phyloP scores from a whole-genome alignment of 2,888 invertebrate genomes.

The Drosophila aldrichi region DNA sequence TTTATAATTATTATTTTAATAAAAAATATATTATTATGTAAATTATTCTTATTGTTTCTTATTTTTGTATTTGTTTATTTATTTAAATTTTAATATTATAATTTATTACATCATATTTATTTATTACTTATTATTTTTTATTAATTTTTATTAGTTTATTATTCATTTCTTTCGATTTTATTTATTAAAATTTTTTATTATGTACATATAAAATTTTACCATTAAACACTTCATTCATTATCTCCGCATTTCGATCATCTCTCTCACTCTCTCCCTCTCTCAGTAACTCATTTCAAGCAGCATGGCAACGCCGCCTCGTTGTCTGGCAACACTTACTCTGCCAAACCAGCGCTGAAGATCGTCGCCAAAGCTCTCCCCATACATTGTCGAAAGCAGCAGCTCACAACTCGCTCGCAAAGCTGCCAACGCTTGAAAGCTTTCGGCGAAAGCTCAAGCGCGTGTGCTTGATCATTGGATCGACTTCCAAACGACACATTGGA shows the following conservation, averaged over 20 bases:
- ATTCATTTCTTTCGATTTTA: too few relatives aligned
- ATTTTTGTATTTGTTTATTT: too few relatives aligned
- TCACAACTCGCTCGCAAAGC: slow-evolving; percentile 51
- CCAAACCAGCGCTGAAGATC: slow-evolving; percentile 26
- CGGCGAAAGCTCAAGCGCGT: slow-evolving; percentile 49
- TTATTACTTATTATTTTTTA: too few relatives aligned
- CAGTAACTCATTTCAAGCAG: neutral
- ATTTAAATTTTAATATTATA: too few relatives aligned
- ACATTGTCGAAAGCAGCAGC: slow-evolving; percentile 47
- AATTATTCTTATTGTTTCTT: too few relatives aligned
- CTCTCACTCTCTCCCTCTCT: neutral
- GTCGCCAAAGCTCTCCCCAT: slow-evolving; percentile 28
- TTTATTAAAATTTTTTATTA: too few relatives aligned
- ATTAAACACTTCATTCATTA: too few relatives aligned
- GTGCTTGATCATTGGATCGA: slow-evolving; percentile 49
- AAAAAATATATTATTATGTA: too few relatives aligned
- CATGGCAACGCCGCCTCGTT: neutral
- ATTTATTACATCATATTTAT: too few relatives aligned
- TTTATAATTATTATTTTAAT: too few relatives aligned
- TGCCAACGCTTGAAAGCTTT: slow-evolving; percentile 43
- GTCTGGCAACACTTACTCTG: slow-evolving; percentile 30
- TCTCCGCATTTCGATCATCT: neutral
- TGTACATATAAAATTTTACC: neutral
- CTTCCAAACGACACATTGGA: slow-evolving; percentile 44
- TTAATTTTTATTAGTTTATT: too few relatives aligned